These are phyloP conservation scores for Pipistrellus kuhlii DNA, from an alignment of 2,797 vertebrate species.

Conservation along the genomic window DNA sequence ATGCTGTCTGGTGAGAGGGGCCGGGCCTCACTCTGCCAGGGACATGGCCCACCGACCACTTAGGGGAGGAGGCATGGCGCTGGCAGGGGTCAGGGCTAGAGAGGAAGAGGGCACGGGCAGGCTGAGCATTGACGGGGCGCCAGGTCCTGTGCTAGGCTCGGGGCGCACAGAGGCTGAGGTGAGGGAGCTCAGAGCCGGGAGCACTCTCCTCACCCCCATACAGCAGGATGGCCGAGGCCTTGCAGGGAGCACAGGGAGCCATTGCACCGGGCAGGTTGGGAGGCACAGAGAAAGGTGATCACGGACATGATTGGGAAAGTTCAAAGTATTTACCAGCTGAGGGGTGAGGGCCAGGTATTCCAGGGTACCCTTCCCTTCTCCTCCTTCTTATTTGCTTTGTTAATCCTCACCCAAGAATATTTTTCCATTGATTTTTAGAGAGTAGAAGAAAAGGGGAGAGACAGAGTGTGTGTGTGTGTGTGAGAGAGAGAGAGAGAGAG, in stretches of 20 bases:
- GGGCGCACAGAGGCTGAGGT: background rate
- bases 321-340: background rate
- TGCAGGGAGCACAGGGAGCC: background rate
- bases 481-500: too few relatives aligned
- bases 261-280: background rate
- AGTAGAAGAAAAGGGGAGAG: too few relatives aligned
- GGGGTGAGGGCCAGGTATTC: background rate
- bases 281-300: background rate
- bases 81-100: slow-evolving; percentile 11
- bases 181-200: background rate
- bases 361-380: background rate
- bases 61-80: slow-evolving; percentile 65
- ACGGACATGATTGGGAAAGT: background rate
- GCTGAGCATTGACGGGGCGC: background rate
- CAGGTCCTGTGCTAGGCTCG: background rate
- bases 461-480: too few relatives aligned
- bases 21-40: slow-evolving; percentile 79
- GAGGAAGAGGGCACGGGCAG: background rate
- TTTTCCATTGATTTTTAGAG: too few relatives aligned
- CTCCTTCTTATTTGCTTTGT: too few relatives aligned
- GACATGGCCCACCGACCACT: slow-evolving; percentile 67
- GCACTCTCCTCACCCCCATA: fast-evolving
- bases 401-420: too few relatives aligned
- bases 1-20: slow-evolving; percentile 95
- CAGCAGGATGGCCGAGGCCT: background rate